Evolutionary conservation across 1,140 invertebrate species (phyloP), one percentile per base, ranked within the genome.

Genomic region (Scaptomyza montana): DNA sequence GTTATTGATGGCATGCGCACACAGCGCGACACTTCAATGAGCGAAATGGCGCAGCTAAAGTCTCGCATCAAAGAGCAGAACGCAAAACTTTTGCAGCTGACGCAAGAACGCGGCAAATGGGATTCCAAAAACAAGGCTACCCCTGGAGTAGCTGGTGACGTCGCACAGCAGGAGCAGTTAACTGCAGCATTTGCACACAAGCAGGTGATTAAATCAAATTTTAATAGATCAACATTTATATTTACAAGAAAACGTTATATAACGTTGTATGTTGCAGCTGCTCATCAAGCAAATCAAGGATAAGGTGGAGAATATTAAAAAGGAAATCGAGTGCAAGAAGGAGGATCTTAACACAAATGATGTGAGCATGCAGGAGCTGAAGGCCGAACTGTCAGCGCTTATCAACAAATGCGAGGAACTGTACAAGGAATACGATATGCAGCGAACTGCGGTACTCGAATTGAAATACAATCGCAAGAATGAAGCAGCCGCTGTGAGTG

Each of bases 1-100:
- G 97, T 97, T 21, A 99, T 99, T 73, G 98, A 99, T 93, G 96
- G 96, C 4, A 99, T 99, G 98, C 93, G 98, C 55, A 94, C 95
- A 0, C 97, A 97, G 25, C 93, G 99, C 39, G 99, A 99, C 92
- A 93, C 95, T 0, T 97, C 97, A 76, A 95, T 99, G 92, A 94
- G 95, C 55, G 97, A 98, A 81, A 98, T 99, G 95, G 95, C 96
- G 10, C 94, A 95, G 49, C 93, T 99, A 3, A 98, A 99, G 90
- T 95, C 94, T 45, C 94, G 95, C 82, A 93, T 98, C 1, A 96
- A 97, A 80, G 97, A 98, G 81, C 95, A 98, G 78, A 98, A 96
- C 91, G 95, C 95, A 5, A 94, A 96, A 81, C 93, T 98, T 64
- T 92, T 98, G 8, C 93, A 95, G 2, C 92, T 97, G 2, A 97